Conservation (phyloP, 2,113 vertebrate genomes). For the Glareola pratincola region DNA sequence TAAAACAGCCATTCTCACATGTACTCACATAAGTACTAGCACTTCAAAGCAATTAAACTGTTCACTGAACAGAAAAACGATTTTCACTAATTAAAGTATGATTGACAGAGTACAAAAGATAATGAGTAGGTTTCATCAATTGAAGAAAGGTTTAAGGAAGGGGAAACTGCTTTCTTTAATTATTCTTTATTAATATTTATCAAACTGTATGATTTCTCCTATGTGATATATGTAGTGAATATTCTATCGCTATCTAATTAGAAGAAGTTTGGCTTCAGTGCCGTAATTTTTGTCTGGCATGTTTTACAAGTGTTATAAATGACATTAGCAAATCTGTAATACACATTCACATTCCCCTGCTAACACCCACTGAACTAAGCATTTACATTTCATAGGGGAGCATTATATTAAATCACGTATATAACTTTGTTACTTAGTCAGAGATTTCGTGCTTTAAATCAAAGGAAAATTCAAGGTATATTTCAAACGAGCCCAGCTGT, state of each 20-base stretch:
- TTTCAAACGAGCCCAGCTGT: background rate
- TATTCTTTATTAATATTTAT: conserved; percentile 19
- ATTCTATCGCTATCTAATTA: background rate
- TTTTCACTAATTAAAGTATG: conserved; percentile 6
- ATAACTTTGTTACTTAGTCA: background rate
- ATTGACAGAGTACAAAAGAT: background rate
- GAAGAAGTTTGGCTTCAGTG: background rate
- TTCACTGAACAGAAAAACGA: background rate
- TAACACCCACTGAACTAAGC: background rate
- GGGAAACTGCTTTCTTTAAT: background rate
- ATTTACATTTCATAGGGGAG: background rate
- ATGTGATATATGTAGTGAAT: background rate
- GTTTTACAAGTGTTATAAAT: background rate
- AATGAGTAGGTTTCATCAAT: background rate
- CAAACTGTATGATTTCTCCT: background rate
- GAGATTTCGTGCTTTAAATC: background rate
- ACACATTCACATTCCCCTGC: background rate
- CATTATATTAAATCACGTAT: background rate
- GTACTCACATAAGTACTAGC: background rate
- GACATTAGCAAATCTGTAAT: background rate
- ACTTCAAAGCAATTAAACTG: conserved; percentile 46
- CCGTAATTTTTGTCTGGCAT: background rate
- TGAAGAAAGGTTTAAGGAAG: conserved; percentile 2
- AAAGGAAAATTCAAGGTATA: background rate
- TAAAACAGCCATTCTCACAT: background rate